Base-by-base conservation (phyloP, 2,888 invertebrate species). In the Pseudoips prasinana region DNA sequence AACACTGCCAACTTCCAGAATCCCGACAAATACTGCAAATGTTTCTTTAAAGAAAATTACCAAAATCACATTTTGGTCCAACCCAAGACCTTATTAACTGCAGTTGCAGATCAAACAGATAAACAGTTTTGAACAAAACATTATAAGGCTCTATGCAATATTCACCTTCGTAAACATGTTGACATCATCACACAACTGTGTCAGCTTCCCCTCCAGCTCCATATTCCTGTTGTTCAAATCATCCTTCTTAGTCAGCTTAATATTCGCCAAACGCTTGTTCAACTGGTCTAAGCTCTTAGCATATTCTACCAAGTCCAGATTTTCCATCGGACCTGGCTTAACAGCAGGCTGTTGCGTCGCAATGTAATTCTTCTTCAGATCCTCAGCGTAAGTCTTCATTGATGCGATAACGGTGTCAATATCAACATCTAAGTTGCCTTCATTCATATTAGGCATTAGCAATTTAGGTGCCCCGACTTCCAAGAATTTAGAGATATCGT, bases 101-200 rank as follows among this genome's bases (percentile, higher is more conserved):
- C n/a, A n/a, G n/a, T n/a, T n/a, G n/a, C n/a, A n/a, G n/a, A n/a
- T n/a, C n/a, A n/a, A n/a, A n/a, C n/a, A n/a, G n/a, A n/a, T n/a
- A n/a, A n/a, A n/a, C n/a, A n/a, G n/a, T n/a, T n/a, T n/a, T n/a
- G n/a, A n/a, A n/a, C n/a, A n/a, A n/a, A n/a, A n/a, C n/a, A n/a
- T n/a, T n/a, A n/a, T n/a, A n/a, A n/a, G n/a, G n/a, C n/a, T n/a
- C n/a, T n/a, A n/a, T n/a, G n/a, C n/a, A 22, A 25, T 18, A 25
- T 22, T 39, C 58, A 85, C 87, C 76, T 83, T 71, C 17, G 75
- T 77, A 45, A 87, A 84, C 55, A 75, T 66, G 22, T 76, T 69
- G 1, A 86, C 79, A 69, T 84, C 77, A 23, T 76, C 61, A 47
- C 75, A 78, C 5, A 87, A 49, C 14, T 73, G 64, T 9, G 60